phyloP scores from a whole-genome alignment of 2,797 vertebrate species.

The Rhinatrema bivittatum region DNA sequence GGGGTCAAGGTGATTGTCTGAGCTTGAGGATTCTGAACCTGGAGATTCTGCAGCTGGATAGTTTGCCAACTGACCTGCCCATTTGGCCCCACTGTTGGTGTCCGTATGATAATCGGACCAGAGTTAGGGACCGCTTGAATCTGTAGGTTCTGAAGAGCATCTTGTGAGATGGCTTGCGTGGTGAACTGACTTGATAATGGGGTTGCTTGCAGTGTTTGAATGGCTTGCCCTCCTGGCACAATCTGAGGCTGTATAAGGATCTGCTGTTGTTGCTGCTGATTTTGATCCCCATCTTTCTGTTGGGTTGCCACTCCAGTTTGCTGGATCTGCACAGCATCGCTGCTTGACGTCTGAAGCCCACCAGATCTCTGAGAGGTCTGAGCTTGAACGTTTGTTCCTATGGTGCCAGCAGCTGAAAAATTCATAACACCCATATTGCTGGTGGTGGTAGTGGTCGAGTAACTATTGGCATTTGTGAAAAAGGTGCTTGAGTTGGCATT shows the following conservation, averaged over 20 bases:
- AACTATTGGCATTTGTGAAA: slow-evolving; percentile 62
- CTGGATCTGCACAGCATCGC: slow-evolving; percentile 50
- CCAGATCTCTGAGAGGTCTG: slow-evolving; percentile 52
- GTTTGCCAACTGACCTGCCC: slow-evolving; percentile 96
- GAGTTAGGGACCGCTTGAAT: slow-evolving; percentile 86
- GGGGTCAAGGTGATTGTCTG: slow-evolving; percentile 91
- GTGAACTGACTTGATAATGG: slow-evolving; percentile 70
- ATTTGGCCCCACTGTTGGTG: slow-evolving; percentile 79
- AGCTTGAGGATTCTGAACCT: slow-evolving; percentile 69
- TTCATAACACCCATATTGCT: slow-evolving; percentile 59
- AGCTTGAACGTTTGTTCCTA: slow-evolving; percentile 48
- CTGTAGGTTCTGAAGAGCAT: slow-evolving; percentile 72
- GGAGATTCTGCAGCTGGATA: slow-evolving; percentile 85
- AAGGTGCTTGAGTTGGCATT: slow-evolving; percentile 49
- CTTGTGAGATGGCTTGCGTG: slow-evolving; percentile 76
- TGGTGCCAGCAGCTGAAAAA: slow-evolving; percentile 48
- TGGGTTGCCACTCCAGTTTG: slow-evolving; percentile 45
- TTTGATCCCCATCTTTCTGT: slow-evolving; percentile 56
- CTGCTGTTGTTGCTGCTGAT: slow-evolving; percentile 75
- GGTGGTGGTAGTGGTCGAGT: slow-evolving; percentile 55
- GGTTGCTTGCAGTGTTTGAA: slow-evolving; percentile 68
- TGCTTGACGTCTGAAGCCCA: slow-evolving; percentile 47
- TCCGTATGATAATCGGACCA: slow-evolving; percentile 82
- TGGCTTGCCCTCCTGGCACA: slow-evolving; percentile 72
- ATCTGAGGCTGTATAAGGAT: slow-evolving; percentile 89